A percentile compares a stretch with the other conserved stretches of the same genome.
phyloP scores from a whole-genome alignment of 2,113 vertebrate genomes.

The Piaya cayana region DNA sequence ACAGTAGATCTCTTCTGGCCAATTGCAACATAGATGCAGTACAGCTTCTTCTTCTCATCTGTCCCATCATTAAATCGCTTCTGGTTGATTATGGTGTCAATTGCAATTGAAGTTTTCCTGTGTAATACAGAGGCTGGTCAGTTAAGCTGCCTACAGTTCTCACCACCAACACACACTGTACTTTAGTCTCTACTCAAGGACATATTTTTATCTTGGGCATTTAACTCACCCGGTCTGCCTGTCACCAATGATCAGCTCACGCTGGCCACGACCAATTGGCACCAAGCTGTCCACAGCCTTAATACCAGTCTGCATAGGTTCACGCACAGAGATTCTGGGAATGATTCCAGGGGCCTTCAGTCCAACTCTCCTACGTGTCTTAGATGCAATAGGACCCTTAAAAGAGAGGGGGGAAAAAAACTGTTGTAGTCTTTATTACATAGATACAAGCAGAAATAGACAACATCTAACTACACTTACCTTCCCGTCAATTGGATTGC shows the following conservation, averaged over 20 bases:
- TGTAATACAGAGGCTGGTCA: not conserved
- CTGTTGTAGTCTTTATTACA: not conserved
- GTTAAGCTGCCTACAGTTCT: rapidly evolving
- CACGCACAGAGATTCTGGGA: slow-evolving; percentile 96
- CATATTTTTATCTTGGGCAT: not conserved
- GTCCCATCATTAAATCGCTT: slow-evolving; percentile 95
- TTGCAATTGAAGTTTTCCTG: slow-evolving; percentile 97
- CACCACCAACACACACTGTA: rapidly evolving
- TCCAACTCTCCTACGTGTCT: slow-evolving; percentile 90
- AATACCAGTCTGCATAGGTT: slow-evolving; percentile 99
- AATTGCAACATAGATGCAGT: slow-evolving; percentile 98
- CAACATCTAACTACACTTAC: slow-evolving; percentile 47
- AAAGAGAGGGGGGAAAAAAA: not conserved
- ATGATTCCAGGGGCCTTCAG: slow-evolving; percentile 98
- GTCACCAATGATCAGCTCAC: slow-evolving; percentile 98
- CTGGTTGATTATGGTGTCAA: slow-evolving; percentile 99
- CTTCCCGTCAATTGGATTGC: slow-evolving; percentile 97
- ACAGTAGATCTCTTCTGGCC: slow-evolving; percentile 99
- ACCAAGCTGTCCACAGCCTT: slow-evolving; percentile 99
- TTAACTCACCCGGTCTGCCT: slow-evolving; percentile 92
- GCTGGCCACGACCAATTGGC: slow-evolving; percentile 96
- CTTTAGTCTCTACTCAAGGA: rapidly evolving
- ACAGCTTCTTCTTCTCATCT: slow-evolving; percentile 98
- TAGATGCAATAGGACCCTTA: slow-evolving; percentile 88
- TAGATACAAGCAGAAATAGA: rapidly evolving